Evolutionary conservation across 2,797 vertebrate species (phyloP), one percentile per base, ranked within the genome.

Genomic region (Pristis pectinata): DNA sequence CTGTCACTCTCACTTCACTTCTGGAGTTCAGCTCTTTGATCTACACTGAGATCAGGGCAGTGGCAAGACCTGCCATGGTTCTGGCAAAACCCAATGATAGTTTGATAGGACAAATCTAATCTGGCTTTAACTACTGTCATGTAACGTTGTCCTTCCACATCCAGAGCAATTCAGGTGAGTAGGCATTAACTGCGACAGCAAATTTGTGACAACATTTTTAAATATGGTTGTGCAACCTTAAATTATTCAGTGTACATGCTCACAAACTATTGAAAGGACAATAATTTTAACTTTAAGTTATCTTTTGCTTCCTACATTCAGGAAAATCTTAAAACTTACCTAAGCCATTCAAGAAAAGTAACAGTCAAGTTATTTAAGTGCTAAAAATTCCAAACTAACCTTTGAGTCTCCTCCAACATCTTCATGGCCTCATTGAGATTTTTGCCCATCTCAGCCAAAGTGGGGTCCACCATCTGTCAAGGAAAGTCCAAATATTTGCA

Each of bases 401-500:
- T 97, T 95, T 97, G 97, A 95, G 97, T 97, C 79, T 98, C 98
- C 96, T 97, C 98, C 76, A 99, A 96, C 96, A 99, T 98, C 97
- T 97, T 98, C 98, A 99, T 98, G 76, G 98, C 99, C 95, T 99
- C 98, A 10, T 98, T 98, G 95, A 99, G 97, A 96, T 98, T 98
- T 95, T 97, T 98, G 49, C 98, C 98, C 97, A 99, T 98, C 96
- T 98, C 98, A 95, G 97, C 97, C 89, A 99, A 96, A 1, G 97
- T 97, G 70, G 98, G 97, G 95, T 99, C 98, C 77, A 98, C 97
- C 98, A 98, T 97, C 95, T 91, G 95, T 37, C 37, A 79, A 79
- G 53, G 92, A 94, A 93, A 89, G 95, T 76, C 70, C 93, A 94
- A 30, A 53, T 91, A 41, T 74, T 59, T 89, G 53, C 56, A n/a